These are phyloP conservation scores for Netelia virgata DNA, from an alignment of 2,888 invertebrate genomes.

Conservation along the genomic window DNA sequence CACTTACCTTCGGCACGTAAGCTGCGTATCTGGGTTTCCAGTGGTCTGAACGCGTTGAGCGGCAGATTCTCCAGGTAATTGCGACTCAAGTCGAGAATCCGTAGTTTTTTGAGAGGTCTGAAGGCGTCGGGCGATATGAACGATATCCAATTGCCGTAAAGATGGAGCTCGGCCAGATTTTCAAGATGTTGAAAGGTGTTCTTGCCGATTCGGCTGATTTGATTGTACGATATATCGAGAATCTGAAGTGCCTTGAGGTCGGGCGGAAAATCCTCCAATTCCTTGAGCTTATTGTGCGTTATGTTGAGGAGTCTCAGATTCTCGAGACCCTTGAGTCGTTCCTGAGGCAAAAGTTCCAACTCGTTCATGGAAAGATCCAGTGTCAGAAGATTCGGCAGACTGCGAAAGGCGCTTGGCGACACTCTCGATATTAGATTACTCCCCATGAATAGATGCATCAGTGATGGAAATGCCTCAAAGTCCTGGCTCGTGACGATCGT, in stretches of 20 bases:
- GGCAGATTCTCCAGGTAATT: slow-evolving; percentile 94
- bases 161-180: slow-evolving; percentile 91
- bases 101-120: slow-evolving; percentile 90
- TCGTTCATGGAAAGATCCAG: slow-evolving; percentile 94
- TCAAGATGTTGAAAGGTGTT: slow-evolving; percentile 92
- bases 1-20: slow-evolving; percentile 92
- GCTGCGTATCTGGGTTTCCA: slow-evolving; percentile 93
- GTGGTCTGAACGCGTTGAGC: slow-evolving; percentile 90
- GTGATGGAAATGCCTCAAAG: slow-evolving; percentile 92
- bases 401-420: slow-evolving; percentile 94
- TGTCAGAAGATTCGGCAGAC: slow-evolving; percentile 90
- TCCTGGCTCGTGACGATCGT: slow-evolving; percentile 94
- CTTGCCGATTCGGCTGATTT: slow-evolving; percentile 91
- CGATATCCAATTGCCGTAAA: slow-evolving; percentile 94
- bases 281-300: slow-evolving; percentile 93
- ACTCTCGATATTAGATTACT: slow-evolving; percentile 92
- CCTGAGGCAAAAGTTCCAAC: slow-evolving; percentile 93
- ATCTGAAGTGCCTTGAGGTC: slow-evolving; percentile 92
- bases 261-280: slow-evolving; percentile 92
- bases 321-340: slow-evolving; percentile 92
- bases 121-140: slow-evolving; percentile 92
- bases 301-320: slow-evolving; percentile 92
- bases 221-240: slow-evolving; percentile 93
- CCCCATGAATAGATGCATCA: slow-evolving; percentile 91
- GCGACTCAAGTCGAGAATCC: slow-evolving; percentile 91